A percentile compares a stretch with the other conserved stretches of the same genome.
These are phyloP conservation scores for Nephrotoma flavescens DNA, from an alignment of 2,888 invertebrate species.

Conservation along the genomic window DNA sequence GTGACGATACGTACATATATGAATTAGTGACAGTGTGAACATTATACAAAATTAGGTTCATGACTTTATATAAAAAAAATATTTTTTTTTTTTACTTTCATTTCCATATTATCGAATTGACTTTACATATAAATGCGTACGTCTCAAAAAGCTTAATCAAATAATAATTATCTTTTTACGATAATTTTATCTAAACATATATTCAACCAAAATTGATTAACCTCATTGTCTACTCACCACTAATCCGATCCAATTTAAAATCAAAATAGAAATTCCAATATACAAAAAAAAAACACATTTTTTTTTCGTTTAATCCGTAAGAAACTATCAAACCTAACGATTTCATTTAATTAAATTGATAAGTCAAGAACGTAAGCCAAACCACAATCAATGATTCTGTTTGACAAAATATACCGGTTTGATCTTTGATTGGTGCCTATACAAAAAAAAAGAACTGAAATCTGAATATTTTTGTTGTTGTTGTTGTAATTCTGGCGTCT, in stretches of 20 bases:
- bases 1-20: neutral
- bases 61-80: neutral
- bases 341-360: neutral
- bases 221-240: neutral
- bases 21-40: neutral
- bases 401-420: neutral
- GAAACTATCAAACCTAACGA: neutral
- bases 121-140: neutral
- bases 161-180: neutral
- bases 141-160: neutral
- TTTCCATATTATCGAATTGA: neutral
- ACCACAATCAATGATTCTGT: neutral
- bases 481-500: neutral
- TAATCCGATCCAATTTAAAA: neutral
- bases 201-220: neutral
- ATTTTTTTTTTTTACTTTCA: neutral
- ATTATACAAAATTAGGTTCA: neutral
- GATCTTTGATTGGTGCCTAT: neutral
- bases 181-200: neutral
- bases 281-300: neutral
- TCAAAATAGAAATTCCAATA: neutral
- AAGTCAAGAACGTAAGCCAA: neutral
- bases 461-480: neutral
- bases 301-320: neutral
- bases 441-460: neutral